Base-by-base conservation (phyloP, 2,797 vertebrate genomes). In the Taenioides sp. region DNA sequence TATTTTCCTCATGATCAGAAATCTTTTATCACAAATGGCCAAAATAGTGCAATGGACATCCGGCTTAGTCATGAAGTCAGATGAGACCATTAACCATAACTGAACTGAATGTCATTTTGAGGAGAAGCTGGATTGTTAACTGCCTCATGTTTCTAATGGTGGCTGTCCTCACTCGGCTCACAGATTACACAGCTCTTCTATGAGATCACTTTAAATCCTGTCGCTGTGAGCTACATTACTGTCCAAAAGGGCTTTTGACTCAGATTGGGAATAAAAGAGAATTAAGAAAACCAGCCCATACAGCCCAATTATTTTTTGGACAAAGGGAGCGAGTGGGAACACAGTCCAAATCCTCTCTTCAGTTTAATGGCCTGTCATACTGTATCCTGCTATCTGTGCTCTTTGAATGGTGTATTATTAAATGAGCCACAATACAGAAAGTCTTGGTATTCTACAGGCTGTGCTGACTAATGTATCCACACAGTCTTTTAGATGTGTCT, bases 261-360 rank as follows among this genome's bases (percentile, higher is more conserved):
- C 67, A 55, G 47, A 28, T 47, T 72, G 74, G 59, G 68, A 80
- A 76, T 75, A 70, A 77, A 47, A 77, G 31, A 47, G 70, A 74
- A 82, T 80, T 78, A 83, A 71, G 54, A 83, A 20, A 49, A 80
- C 73, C 71, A 68, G 37, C 74, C 75, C 72, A 72, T 70, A 64
- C 81, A 77, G 67, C 81, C 85, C 84, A 88, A 87, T 86, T 88
- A 84, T 76, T 78, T 77, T 80, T 75, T n/a, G 80, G 69, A 74
- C 75, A 83, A 79, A 79, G 77, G 75, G 71, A 75, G 69, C 74
- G 43, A 76, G 25, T 43, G 25, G 73, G 70, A 70, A 49, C 20
- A 55, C 72, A 85, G 80, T 63, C 64, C 70, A 71, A 84, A 80
- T 78, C 82, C 74, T 49, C 58, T 61, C 66, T 64, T 69, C 70